phyloP scores from a whole-genome alignment of 92 coral and sea anemone species.

The Epizoanthus rinbou region DNA sequence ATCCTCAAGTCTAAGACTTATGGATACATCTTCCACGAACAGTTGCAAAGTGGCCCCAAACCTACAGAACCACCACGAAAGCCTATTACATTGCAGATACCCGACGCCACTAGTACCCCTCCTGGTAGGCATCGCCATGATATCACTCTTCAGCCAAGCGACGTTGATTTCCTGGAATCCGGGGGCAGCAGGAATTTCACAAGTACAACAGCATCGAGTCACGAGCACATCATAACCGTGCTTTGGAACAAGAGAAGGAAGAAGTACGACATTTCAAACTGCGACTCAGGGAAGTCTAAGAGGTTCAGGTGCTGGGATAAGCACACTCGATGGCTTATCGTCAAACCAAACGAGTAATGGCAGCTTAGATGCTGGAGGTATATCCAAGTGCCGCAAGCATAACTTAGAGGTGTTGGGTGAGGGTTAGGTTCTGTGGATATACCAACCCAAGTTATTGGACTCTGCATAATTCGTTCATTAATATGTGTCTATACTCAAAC shows the following conservation, averaged over 20 bases:
- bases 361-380: no score
- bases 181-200: not conserved
- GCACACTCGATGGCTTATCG: not conserved
- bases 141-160: not conserved
- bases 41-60: conserved; percentile 36
- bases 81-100: not conserved
- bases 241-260: conserved; percentile 8
- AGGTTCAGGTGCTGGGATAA: not conserved
- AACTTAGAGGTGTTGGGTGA: no score
- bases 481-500: no score
- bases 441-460: no score
- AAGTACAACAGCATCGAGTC: conserved; percentile 7
- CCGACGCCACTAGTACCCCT: not conserved
- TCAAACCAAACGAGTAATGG: not conserved
- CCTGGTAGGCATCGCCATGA: conserved; percentile 3
- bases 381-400: no score
- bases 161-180: conserved; percentile 3
- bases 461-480: no score
- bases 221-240: conserved; percentile 9
- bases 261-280: not conserved
- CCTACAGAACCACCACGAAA: conserved; percentile 24
- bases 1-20: conserved; percentile 49
- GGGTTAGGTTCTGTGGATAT: no score
- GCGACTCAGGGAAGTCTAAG: not conserved
- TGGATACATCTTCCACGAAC: conserved; percentile 36